Base-by-base conservation (phyloP, 2,888 invertebrate genomes). In the Corbicula japonica region DNA sequence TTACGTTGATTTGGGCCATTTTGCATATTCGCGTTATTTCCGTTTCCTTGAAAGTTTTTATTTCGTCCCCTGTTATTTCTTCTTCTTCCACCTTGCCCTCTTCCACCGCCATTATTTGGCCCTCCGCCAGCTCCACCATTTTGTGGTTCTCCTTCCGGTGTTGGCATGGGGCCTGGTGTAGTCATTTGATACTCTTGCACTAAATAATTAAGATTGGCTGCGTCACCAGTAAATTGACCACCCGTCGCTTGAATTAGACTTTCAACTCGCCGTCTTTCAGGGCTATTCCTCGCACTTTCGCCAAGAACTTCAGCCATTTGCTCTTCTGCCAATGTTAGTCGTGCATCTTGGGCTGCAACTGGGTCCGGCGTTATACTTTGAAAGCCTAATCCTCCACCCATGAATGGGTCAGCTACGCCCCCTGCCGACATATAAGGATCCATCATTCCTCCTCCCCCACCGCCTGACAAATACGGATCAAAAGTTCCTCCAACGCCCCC, bases 221-320 rank as follows among this genome's bases (percentile, higher is more conserved):
- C 71, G 38, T 75, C 75, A 0, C 79, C 79, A 0, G 61, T 56
- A n/a, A 79, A 71, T 34, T 26, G 41, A 8, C 79, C 79, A 41
- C 71, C 71, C 3, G 56, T 58, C 18, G 32, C n/a, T 38, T 61
- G 32, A n/a, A 79, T 75, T 4, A 79, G 70, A 8, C 66, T 21
- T 15, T 75, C 75, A 23, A 79, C 58, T 32, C 71, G 48, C 34
- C 62, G 41, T 41, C 75, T 48, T 35, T 75, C 79, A 1, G 79
- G 75, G 50, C 74, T 75, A 38, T 54, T 75, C 12, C 35, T 44
- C 21, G 73, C 30, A 12, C 71, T 62, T 61, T 79, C 79, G 0
- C 75, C 66, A 61, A 79, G 34, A 15, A 70, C 71, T 48, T 79
- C 79, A 6, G 75, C 65, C 75, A 79, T 75, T 54, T 75, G 79